phyloP scores from a whole-genome alignment of 2,888 invertebrate species.

The Oeneis ivallda region DNA sequence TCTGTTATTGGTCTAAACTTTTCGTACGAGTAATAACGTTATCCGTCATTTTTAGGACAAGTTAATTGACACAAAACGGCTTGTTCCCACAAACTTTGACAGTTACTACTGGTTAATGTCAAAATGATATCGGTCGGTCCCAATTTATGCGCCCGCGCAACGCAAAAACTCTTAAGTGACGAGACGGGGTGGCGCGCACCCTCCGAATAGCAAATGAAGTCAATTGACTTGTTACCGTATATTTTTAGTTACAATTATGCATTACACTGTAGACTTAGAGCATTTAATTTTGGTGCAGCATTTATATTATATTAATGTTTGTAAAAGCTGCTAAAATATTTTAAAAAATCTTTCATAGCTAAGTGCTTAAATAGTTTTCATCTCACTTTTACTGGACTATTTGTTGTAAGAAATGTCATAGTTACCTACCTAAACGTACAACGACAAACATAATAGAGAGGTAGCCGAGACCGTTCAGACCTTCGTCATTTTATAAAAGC shows the following conservation, averaged over 20 bases:
- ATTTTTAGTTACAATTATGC: slow-evolving; percentile 49
- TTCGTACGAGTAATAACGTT: slow-evolving; percentile 27
- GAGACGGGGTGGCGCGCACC: slow-evolving; percentile 49
- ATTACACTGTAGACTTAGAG: slow-evolving; percentile 49
- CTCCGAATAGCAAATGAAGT: slow-evolving; percentile 44
- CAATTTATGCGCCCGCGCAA: slow-evolving; percentile 68
- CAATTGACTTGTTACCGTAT: slow-evolving; percentile 77
- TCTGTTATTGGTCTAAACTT: background rate
- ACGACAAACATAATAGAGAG: no score
- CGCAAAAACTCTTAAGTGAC: slow-evolving; percentile 74
- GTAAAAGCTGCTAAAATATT: no score
- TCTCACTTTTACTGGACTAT: background rate
- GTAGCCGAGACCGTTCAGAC: no score
- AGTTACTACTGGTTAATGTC: slow-evolving; percentile 77
- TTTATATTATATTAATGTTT: no score
- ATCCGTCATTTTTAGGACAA: slow-evolving; percentile 59
- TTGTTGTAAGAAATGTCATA: background rate
- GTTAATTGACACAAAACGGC: slow-evolving; percentile 72
- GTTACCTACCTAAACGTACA: background rate
- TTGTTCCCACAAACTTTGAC: slow-evolving; percentile 62
- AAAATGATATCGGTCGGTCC: slow-evolving; percentile 71
- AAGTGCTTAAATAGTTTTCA: no score
- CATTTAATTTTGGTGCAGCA: slow-evolving; percentile 27
- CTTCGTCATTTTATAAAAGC: no score
- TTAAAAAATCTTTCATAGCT: background rate